A percentile compares a stretch with the other conserved stretches of the same genome.
Conservation (phyloP, 2,797 vertebrate genomes). For the Acrossocheilus fasciatus region DNA sequence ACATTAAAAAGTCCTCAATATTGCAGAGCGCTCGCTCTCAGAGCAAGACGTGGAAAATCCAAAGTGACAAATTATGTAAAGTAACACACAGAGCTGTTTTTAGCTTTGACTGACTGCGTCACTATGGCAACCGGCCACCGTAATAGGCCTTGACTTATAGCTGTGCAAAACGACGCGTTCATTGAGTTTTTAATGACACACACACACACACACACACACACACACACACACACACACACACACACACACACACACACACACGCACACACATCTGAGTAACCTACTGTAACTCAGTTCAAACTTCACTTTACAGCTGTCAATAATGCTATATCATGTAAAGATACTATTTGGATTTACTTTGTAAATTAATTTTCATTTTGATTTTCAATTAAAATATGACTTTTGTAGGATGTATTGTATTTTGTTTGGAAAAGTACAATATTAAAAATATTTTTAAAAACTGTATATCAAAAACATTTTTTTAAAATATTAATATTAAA, state of each 20-base stretch:
- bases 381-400: background rate
- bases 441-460: background rate
- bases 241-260: background rate
- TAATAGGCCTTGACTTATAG: constrained; percentile 64
- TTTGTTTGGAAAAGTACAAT: background rate
- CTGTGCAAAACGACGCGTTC: constrained; percentile 52
- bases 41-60: constrained; percentile 69
- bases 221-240: background rate
- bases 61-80: constrained; percentile 78
- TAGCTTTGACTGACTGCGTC: constrained; percentile 67
- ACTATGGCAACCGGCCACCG: constrained; percentile 70
- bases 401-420: background rate
- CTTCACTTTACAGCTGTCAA: background rate
- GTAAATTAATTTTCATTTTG: background rate
- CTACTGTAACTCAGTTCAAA: background rate
- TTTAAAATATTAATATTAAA: background rate
- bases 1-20: constrained; percentile 52
- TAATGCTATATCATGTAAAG: background rate
- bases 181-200: constrained; percentile 38
- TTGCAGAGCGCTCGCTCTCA: constrained; percentile 52
- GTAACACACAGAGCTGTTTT: constrained; percentile 71
- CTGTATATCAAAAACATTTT: background rate
- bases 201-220: background rate
- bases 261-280: background rate
- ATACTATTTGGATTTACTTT: background rate